Base-by-base conservation (phyloP, 2,888 invertebrate genomes). In the Scaptomyza cyrtandrae region DNA sequence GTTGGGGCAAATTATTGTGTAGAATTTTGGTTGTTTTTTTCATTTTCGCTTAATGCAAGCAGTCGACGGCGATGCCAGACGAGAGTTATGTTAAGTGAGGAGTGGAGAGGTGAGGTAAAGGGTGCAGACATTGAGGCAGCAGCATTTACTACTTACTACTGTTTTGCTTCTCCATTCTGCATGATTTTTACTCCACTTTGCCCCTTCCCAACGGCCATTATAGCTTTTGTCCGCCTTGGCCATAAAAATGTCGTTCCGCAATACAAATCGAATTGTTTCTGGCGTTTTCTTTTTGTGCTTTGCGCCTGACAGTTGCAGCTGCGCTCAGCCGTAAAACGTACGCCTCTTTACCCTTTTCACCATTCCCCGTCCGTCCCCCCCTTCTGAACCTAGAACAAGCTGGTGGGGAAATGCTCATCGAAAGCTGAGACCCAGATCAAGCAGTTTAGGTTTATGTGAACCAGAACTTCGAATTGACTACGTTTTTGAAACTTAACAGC, bases 71-170 rank as follows among this genome's bases (percentile, higher is more conserved):
- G 33, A 59, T 16, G 35, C 14, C 60, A 57, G 70, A 56, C 54
- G 50, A 64, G 75, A 81, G 78, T 84, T 84, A 84, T 84, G 81
- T 78, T 81, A 78, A 81, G 84, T 84, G 81, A 44, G 56, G 71
- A 60, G 58, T 56, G 24, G 46, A 52, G 60, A 33, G 44, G 27
- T 61, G 41, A 10, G 3, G 10, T 3, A 3, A 7, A 7, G 39
- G 7, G 3, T 7, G 39, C 14, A 39, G 39, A 39, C 39, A 39
- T 39, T 14, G 3, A 7, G 41, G 41, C 16, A 41, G 3, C 41
- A 41, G 14, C 41, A 41, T 41, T 41, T 41, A 41, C 16, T 41
- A 41, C 41, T 41, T 41, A 41, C 41, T 16, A 41, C 14, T 39
- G n/a, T 14, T 10, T 41, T 41, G 3, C 16, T 10, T 6, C 45